Percentiles rank a stretch among this genome's conserved stretches.
These are phyloP conservation scores for Anneissia japonica DNA, from an alignment of 35 echinoderm and acorn worm genomes.

Conservation along the genomic window DNA sequence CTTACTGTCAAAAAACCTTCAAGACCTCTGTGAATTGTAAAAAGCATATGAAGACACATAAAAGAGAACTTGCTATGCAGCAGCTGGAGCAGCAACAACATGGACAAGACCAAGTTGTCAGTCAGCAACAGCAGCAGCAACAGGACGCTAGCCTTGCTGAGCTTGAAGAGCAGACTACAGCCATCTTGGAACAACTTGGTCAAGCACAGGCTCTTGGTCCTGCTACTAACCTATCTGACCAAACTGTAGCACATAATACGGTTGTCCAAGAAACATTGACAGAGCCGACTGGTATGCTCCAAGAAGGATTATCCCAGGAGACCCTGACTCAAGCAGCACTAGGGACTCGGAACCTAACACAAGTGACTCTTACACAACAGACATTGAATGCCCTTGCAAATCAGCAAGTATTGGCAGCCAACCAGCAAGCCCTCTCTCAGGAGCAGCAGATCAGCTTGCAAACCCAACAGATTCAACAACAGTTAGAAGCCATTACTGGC, in stretches of 20 bases:
- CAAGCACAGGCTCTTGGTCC: not conserved
- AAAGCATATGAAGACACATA: slow-evolving; percentile 99
- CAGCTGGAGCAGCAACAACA: slow-evolving; percentile 41
- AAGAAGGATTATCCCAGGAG: slow-evolving; percentile 26
- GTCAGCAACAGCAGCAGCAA: slow-evolving; percentile 24
- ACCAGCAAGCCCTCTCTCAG: slow-evolving; percentile 40
- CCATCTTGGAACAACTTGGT: not conserved
- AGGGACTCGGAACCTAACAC: slow-evolving; percentile 27
- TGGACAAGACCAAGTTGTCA: slow-evolving; percentile 15
- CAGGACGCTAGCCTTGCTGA: slow-evolving; percentile 44
- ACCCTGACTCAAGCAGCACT: slow-evolving; percentile 32
- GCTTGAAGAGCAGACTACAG: not conserved
- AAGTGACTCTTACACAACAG: slow-evolving; percentile 29
- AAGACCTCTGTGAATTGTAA: slow-evolving; percentile 97
- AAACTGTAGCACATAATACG: not conserved
- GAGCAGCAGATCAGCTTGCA: slow-evolving; percentile 78
- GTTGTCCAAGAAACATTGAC: not conserved
- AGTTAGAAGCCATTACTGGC: slow-evolving; percentile 94
- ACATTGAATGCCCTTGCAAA: slow-evolving; percentile 5
- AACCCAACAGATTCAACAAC: slow-evolving; percentile 96
- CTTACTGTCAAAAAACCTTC: slow-evolving; percentile 98
- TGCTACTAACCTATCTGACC: not conserved
- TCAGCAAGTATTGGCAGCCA: not conserved
- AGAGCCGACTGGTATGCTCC: not conserved
- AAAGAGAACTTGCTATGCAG: slow-evolving; percentile 60